These are phyloP conservation scores for Ecliptopera silaceata DNA, from an alignment of 2,888 invertebrate genomes.

Conservation along the genomic window DNA sequence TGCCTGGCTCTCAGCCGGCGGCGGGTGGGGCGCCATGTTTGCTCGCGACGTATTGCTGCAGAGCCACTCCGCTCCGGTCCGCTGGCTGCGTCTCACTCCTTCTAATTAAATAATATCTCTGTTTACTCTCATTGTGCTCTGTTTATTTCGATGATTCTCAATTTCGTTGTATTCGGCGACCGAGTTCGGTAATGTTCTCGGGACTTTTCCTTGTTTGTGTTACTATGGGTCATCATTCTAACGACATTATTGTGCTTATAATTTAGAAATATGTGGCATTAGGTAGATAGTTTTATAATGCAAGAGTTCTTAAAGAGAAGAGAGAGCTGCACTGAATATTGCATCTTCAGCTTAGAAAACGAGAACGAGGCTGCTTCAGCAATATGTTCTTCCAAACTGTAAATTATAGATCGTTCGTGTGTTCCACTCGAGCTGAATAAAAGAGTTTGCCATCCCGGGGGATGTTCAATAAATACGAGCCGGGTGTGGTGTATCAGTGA, in stretches of 20 bases:
- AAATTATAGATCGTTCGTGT: constrained; percentile 12
- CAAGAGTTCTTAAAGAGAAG: background rate
- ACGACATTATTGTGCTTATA: background rate
- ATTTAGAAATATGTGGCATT: background rate
- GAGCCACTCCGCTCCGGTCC: constrained; percentile 18
- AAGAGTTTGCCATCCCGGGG: background rate
- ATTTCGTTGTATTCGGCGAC: constrained; percentile 1
- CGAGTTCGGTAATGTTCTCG: background rate
- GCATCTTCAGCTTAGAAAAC: constrained; percentile 5
- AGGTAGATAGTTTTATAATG: background rate
- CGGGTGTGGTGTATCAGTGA: constrained; percentile 15
- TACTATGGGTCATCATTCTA: background rate
- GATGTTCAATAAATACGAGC: constrained; percentile 16
- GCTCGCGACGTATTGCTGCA: constrained; percentile 14
- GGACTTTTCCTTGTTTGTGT: constrained; percentile 2
- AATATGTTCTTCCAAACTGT: constrained; percentile 13
- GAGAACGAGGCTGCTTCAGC: background rate
- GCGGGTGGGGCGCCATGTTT: constrained; percentile 16
- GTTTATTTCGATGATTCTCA: constrained; percentile 23
- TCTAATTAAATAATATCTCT: constrained; percentile 33
- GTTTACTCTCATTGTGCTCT: constrained; percentile 21
- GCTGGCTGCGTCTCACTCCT: constrained; percentile 12
- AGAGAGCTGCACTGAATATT: constrained; percentile 1
- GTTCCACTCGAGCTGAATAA: background rate
- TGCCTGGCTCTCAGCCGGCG: background rate